These are phyloP conservation scores for Aldabrachelys gigantea DNA, from an alignment of 2,113 vertebrate species.

Conservation along the genomic window DNA sequence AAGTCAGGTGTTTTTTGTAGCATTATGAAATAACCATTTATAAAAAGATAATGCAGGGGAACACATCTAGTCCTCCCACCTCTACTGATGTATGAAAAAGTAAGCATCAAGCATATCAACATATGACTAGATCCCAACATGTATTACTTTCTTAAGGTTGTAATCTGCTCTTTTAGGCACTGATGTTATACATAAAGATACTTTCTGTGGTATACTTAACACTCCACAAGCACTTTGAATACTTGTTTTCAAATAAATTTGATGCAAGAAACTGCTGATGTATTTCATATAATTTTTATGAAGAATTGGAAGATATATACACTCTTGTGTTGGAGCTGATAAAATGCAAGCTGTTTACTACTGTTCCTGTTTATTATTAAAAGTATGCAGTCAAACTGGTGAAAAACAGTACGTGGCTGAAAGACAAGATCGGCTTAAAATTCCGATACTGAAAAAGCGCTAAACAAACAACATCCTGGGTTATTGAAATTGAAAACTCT, in stretches of 20 bases:
- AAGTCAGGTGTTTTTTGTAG: too few relatives aligned
- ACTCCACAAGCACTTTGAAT: neutral
- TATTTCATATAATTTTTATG: neutral
- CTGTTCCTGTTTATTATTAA: neutral
- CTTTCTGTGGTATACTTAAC: neutral
- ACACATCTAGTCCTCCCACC: too few relatives aligned
- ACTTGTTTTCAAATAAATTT: neutral
- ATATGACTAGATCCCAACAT: too few relatives aligned
- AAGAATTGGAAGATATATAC: neutral
- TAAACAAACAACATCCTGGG: neutral
- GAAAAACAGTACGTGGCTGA: neutral
- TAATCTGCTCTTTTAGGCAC: neutral
- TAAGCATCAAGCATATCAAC: too few relatives aligned
- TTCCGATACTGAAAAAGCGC: rapidly evolving
- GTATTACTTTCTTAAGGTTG: too few relatives aligned
- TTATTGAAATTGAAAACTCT: neutral
- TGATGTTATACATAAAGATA: rapidly evolving
- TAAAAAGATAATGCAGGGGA: too few relatives aligned
- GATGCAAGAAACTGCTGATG: neutral
- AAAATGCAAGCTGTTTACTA: neutral
- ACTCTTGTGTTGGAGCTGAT: neutral
- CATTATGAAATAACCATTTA: too few relatives aligned
- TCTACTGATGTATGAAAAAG: too few relatives aligned
- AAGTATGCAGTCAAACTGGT: rapidly evolving
- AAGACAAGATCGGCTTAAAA: neutral